phyloP scores from a whole-genome alignment of 2,113 vertebrate species.

The Solea solea region DNA sequence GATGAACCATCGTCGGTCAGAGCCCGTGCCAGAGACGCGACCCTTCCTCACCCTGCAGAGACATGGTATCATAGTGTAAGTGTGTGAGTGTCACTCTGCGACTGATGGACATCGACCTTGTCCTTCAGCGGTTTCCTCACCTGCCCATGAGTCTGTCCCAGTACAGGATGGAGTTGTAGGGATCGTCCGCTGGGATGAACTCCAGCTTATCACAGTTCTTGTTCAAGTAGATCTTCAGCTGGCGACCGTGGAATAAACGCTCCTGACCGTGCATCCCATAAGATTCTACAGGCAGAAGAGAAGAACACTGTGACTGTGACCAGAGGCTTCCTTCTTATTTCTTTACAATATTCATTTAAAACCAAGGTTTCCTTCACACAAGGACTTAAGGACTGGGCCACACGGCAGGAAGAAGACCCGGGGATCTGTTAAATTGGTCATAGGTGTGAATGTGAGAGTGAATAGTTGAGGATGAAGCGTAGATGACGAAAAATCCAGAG shows the following conservation, averaged over 20 bases:
- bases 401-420: too few relatives aligned
- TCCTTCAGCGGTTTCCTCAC: conserved; percentile 19
- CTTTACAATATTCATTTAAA: too few relatives aligned
- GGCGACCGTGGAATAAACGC: conserved; percentile 51
- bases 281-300: conserved; percentile 33
- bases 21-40: conserved; percentile 28
- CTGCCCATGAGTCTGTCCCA: conserved; percentile 16
- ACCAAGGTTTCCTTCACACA: too few relatives aligned
- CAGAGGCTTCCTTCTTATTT: too few relatives aligned
- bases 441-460: too few relatives aligned
- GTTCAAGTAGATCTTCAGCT: conserved; percentile 62
- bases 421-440: too few relatives aligned
- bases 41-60: conserved; percentile 6
- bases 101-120: too few relatives aligned
- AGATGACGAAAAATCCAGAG: too few relatives aligned
- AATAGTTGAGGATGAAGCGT: too few relatives aligned
- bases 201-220: conserved; percentile 50
- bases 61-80: background rate
- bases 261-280: conserved; percentile 36
- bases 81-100: too few relatives aligned
- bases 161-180: background rate
- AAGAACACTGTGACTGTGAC: background rate
- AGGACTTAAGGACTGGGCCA: too few relatives aligned
- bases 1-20: conserved; percentile 55
- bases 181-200: conserved; percentile 29